These are phyloP conservation scores for Cydia strobilella DNA, from an alignment of 1,140 invertebrate genomes.

Conservation along the genomic window DNA sequence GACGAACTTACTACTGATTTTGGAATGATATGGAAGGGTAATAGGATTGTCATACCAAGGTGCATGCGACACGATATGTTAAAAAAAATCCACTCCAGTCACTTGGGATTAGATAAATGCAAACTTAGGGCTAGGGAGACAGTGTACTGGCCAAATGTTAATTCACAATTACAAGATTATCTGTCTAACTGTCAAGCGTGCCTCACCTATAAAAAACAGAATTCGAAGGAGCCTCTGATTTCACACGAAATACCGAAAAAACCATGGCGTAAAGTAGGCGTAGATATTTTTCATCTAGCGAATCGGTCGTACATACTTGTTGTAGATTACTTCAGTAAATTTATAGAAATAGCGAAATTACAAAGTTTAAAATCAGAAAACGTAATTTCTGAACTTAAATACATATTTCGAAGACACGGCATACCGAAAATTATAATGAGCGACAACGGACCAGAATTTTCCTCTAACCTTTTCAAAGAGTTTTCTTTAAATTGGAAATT, in stretches of 20 bases:
- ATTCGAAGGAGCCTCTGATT: constrained; percentile 53
- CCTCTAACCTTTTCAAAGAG: constrained; percentile 58
- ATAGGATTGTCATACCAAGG: constrained; percentile 37
- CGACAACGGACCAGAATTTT: constrained; percentile 72
- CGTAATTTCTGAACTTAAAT: constrained; percentile 46
- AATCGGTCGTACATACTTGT: constrained; percentile 54
- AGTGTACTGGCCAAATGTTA: constrained; percentile 35
- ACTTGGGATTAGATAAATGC: constrained; percentile 31
- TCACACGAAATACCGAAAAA: constrained; percentile 47
- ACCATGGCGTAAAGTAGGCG: constrained; percentile 32
- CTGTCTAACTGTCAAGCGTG: constrained; percentile 35
- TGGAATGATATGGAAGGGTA: constrained; percentile 50
- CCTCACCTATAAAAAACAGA: constrained; percentile 35
- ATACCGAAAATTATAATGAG: constrained; percentile 62
- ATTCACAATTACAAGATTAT: constrained; percentile 32
- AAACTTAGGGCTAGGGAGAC: too few relatives aligned
- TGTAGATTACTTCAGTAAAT: constrained; percentile 62
- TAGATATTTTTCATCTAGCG: constrained; percentile 55
- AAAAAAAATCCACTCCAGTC: constrained; percentile 34
- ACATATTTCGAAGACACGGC: constrained; percentile 62
- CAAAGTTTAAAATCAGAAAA: constrained; percentile 33
- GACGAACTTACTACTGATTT: constrained; percentile 47
- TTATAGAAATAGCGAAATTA: constrained; percentile 45
- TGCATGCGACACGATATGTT: constrained; percentile 51
- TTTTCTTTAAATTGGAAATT: constrained; percentile 68